A percentile compares a stretch with the other conserved stretches of the same genome.
Evolutionary conservation across 2,113 vertebrate genomes (phyloP).

Genomic region (Silurus asotus): DNA sequence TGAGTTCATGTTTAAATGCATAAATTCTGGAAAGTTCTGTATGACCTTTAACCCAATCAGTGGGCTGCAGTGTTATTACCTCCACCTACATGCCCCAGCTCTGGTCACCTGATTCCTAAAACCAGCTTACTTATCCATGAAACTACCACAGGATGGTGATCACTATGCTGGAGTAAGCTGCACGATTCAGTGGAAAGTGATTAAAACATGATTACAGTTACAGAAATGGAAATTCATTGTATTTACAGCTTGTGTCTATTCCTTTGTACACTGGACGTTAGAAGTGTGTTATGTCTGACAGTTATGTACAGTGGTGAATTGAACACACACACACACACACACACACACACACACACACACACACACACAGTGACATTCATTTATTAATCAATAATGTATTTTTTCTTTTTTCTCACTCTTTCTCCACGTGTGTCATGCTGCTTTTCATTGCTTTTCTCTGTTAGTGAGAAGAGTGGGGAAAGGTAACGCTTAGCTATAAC

Average conservation of each 20-base stretch:
- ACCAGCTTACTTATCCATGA: background rate
- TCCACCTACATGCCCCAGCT: background rate
- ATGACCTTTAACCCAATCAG: background rate
- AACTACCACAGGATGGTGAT: background rate
- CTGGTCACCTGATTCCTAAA: background rate
- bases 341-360: slow-evolving; percentile 4
- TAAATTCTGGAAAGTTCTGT: background rate
- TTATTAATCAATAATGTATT: slow-evolving; percentile 41
- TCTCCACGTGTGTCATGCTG: slow-evolving; percentile 51
- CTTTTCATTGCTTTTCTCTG: slow-evolving; percentile 57
- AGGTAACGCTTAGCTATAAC: slow-evolving; percentile 41
- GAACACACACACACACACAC: background rate
- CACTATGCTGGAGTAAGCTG: background rate
- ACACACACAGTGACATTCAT: slow-evolving; percentile 4
- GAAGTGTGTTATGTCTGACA: background rate
- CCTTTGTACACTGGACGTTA: no score
- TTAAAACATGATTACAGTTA: background rate
- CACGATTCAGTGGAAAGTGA: background rate
- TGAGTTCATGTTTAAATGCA: no score
- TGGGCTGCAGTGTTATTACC: background rate
- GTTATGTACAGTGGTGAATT: background rate
- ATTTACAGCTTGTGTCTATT: background rate
- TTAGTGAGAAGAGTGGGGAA: slow-evolving; percentile 55
- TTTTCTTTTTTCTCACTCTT: slow-evolving; percentile 47
- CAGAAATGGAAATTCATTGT: background rate